phyloP scores from a whole-genome alignment of 1,140 invertebrate genomes.

The Hestina assimilis region DNA sequence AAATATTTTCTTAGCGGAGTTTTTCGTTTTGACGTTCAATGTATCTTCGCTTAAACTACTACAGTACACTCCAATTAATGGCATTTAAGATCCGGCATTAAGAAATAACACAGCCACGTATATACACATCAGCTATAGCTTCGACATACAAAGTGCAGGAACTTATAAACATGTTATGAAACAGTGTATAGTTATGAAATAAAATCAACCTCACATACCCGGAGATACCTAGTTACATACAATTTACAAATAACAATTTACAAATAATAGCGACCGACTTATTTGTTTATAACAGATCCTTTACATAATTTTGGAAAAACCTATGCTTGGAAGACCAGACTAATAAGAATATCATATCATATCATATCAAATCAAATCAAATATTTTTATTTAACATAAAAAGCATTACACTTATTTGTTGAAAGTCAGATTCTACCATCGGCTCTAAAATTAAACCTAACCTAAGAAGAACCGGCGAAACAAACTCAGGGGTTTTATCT shows the following conservation, averaged over 20 bases:
- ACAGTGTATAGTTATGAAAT: slow-evolving; percentile 33
- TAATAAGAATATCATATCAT: no score
- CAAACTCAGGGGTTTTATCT: no score
- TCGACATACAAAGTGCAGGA: slow-evolving; percentile 20
- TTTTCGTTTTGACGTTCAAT: neutral
- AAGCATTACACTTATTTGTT: no score
- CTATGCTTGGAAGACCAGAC: no score
- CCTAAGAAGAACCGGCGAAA: no score
- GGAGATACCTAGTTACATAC: slow-evolving; percentile 30
- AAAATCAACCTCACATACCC: slow-evolving; percentile 22
- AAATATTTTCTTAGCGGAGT: no score
- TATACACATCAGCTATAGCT: slow-evolving; percentile 15
- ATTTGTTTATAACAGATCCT: neutral
- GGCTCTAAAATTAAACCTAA: no score
- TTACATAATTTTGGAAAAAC: no score
- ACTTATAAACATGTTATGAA: slow-evolving; percentile 28
- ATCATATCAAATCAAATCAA: no score
- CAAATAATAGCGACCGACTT: neutral
- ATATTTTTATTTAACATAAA: no score
- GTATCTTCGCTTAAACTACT: neutral
- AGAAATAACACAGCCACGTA: slow-evolving; percentile 17
- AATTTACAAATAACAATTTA: slow-evolving; percentile 23
- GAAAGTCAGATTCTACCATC: no score
- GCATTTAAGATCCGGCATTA: slow-evolving; percentile 22
- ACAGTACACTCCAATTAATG: slow-evolving; percentile 14